A percentile compares a stretch with the other conserved stretches of the same genome.
Evolutionary conservation across 2,113 vertebrate species (phyloP).

Genomic region (Larimichthys crocea): DNA sequence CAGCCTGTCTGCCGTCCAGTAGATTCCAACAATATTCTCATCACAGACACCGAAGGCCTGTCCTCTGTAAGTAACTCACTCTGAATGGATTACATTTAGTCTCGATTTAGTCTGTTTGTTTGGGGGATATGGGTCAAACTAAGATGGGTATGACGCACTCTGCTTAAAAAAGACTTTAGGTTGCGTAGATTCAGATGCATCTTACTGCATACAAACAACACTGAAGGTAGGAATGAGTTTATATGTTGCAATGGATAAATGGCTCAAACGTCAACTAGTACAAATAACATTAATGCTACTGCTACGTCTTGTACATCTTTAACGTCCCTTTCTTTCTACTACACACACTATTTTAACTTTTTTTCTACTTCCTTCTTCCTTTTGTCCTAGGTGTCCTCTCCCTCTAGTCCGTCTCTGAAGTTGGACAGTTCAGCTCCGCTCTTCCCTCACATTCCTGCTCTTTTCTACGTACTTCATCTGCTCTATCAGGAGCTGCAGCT

Average conservation of each 20-base stretch:
- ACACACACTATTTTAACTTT: not conserved
- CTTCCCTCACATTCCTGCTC: conserved; percentile 92
- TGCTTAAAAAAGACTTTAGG: not conserved
- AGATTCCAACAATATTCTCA: conserved; percentile 39
- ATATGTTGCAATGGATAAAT: not conserved
- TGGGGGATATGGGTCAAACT: not conserved
- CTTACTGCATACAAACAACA: not conserved
- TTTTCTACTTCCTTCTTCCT: not conserved
- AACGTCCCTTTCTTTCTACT: too few species aligned
- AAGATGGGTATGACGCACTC: not conserved
- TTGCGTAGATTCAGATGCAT: not conserved
- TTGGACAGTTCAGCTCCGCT: conserved; percentile 93
- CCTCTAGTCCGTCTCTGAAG: conserved; percentile 77
- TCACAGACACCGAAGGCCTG: conserved; percentile 67
- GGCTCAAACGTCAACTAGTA: not conserved
- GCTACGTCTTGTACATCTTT: too few species aligned
- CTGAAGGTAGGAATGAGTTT: too few species aligned
- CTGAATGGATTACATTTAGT: not conserved
- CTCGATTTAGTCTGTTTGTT: not conserved
- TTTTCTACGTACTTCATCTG: conserved; percentile 96
- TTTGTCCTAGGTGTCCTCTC: conserved; percentile 44
- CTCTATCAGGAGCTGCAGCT: conserved; percentile 96
- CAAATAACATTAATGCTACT: too few species aligned
- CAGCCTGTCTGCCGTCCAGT: conserved; percentile 80
- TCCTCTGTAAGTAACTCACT: conserved; percentile 52